These are phyloP conservation scores for Dichetophora obliterata DNA, from an alignment of 2,888 invertebrate species.

Conservation along the genomic window DNA sequence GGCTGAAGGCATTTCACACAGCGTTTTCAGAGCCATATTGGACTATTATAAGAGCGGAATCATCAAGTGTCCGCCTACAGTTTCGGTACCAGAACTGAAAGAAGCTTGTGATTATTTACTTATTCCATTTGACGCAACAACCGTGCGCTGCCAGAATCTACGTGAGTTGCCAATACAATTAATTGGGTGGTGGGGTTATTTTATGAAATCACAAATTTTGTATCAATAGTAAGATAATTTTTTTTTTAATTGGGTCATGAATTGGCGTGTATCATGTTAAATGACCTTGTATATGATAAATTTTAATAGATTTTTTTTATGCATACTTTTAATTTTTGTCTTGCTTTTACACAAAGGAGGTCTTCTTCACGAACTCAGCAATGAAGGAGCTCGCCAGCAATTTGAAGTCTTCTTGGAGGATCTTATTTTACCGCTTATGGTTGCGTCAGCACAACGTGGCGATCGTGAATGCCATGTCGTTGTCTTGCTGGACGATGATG, in stretches of 20 bases:
- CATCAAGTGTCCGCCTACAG: constrained; percentile 94
- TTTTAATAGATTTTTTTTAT: constrained; percentile 6
- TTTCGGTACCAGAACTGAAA: constrained; percentile 94
- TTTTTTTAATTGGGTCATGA: not conserved
- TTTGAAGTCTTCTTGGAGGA: constrained; percentile 97
- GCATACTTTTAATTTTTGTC: constrained; percentile 3
- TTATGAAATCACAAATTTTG: not conserved
- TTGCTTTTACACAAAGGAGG: constrained; percentile 74
- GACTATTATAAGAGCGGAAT: constrained; percentile 94
- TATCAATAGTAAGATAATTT: not conserved
- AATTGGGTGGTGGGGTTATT: no score
- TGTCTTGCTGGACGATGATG: constrained; percentile 94
- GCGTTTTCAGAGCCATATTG: constrained; percentile 93
- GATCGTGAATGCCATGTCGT: constrained; percentile 99
- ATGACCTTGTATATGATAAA: not conserved
- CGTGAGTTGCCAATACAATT: constrained; percentile 73
- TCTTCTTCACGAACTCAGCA: constrained; percentile 96
- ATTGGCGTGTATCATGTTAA: not conserved
- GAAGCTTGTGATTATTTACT: constrained; percentile 99
- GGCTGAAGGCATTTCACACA: constrained; percentile 96
- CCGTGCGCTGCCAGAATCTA: constrained; percentile 95
- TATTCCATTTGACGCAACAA: constrained; percentile 96
- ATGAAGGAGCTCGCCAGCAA: constrained; percentile 98
- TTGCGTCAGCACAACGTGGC: constrained; percentile 91
- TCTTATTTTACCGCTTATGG: constrained; percentile 96